These are phyloP conservation scores for Pristionchus mayeri DNA, from an alignment of 2,888 invertebrate genomes.

Conservation along the genomic window DNA sequence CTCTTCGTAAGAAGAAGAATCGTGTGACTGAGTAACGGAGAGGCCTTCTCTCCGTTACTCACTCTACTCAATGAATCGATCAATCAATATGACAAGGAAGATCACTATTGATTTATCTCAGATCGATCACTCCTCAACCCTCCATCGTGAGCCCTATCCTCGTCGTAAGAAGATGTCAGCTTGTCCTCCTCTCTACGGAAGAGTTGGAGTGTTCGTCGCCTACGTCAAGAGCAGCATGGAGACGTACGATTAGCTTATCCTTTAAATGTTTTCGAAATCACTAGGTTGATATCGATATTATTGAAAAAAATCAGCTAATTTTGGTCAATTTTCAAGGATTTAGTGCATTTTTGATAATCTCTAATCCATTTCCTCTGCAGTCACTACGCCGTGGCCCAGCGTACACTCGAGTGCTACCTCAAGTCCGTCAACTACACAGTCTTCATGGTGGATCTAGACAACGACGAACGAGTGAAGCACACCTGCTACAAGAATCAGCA, in stretches of 20 bases:
- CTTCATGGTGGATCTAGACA: slow-evolving; percentile 69
- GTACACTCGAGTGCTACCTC: slow-evolving; percentile 71
- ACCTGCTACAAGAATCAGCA: slow-evolving; percentile 65
- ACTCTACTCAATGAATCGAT: no score
- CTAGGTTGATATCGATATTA: no score
- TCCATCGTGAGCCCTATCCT: slow-evolving; percentile 14
- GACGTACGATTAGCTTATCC: slow-evolving; percentile 51
- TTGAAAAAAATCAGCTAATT: no score
- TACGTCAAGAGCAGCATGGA: slow-evolving; percentile 62
- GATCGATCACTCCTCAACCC: slow-evolving; percentile 40
- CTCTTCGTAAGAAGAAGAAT: no score
- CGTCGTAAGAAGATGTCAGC: slow-evolving; percentile 59
- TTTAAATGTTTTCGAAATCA: background rate
- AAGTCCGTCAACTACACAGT: slow-evolving; percentile 69
- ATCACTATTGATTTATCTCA: no score
- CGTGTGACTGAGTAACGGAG: no score
- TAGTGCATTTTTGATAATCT: no score
- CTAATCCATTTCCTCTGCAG: slow-evolving; percentile 52
- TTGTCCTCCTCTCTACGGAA: slow-evolving; percentile 65
- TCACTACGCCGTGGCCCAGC: slow-evolving; percentile 71
- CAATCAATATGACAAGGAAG: no score
- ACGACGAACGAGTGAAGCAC: slow-evolving; percentile 63
- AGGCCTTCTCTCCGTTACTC: no score
- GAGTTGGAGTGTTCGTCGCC: slow-evolving; percentile 63
- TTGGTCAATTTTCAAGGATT: no score